Base-by-base conservation (phyloP, 1,140 invertebrate genomes). In the Scylla paramamosain region DNA sequence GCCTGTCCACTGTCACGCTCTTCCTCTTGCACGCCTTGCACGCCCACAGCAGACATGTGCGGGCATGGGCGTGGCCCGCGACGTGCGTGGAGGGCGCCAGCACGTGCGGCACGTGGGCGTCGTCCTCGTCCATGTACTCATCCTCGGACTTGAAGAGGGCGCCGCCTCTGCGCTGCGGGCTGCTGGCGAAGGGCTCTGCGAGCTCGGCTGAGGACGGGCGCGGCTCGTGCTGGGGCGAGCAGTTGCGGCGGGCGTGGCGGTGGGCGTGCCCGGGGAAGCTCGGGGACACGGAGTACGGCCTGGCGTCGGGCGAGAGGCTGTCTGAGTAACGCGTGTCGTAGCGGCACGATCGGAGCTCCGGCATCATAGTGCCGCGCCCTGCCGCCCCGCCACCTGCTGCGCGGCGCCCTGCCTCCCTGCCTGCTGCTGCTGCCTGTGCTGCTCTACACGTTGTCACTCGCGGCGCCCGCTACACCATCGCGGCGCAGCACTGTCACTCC, bases 1-100 rank as follows among this genome's bases (percentile, higher is more conserved):
- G 97, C 77, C 99, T 97, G 97, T 99, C 99, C 0, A 99, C 98
- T 6, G 99, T 98, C 28, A 99, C 98, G 6, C 98, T 99, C 97
- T 99, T 99, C 97, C 98, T 98, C 97, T 99, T 99, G 97, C 99
- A 99, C 0, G 99, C 99, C 97, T 99, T 99, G 97, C 99, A 99
- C 7, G 99, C 99, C 99, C 99, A 99, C 0, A 99, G 97, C 0
- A 99, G 97, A 96, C 99, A 99, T 92, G 98, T 97, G 88, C 98
- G 97, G 39, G 96, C 90, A 97, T 91, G 95, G n/a, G 94, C 87
- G 67, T 96, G 96, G 20, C 96, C 95, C 16, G 96, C 59, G 82
- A 83, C 93, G 89, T 96, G 96, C 12, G 90, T 93, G 8, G 92
- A 28, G 10, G 96, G 96, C 12, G 96, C 96, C 93, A 96, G 93